Conservation (phyloP, 2,797 vertebrate species). For the Huso huso region DNA sequence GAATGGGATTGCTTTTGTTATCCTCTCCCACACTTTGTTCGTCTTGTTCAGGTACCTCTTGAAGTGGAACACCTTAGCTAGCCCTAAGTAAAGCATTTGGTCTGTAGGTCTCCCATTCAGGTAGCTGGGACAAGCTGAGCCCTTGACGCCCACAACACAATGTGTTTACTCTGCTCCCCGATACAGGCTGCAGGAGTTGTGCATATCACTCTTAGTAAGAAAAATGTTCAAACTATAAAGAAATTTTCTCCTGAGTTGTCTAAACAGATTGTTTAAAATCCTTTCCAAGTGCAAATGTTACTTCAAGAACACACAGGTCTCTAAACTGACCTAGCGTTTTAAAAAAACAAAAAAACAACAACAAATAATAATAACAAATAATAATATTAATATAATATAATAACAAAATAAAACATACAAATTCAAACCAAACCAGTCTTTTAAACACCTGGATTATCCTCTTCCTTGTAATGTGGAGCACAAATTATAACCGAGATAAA, state of each 20-base stretch:
- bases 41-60: background rate
- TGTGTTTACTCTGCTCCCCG: background rate
- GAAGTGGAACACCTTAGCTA: conserved; percentile 9
- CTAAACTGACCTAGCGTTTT: conserved; percentile 9
- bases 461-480: conserved; percentile 5
- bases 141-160: background rate
- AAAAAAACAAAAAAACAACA: conserved; percentile 4
- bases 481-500: conserved; percentile 10
- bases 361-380: conserved; percentile 14
- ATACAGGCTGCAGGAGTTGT: conserved; percentile 1
- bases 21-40: too few relatives aligned
- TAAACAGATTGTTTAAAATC: conserved; percentile 18
- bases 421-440: too few relatives aligned
- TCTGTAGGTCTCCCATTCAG: conserved; percentile 7
- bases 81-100: conserved; percentile 11
- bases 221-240: conserved; percentile 13
- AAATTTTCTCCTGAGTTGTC: conserved; percentile 22
- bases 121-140: conserved; percentile 3
- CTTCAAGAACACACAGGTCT: conserved; percentile 9
- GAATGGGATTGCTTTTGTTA: too few relatives aligned
- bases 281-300: conserved; percentile 23
- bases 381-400: background rate
- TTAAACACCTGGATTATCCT: too few relatives aligned
- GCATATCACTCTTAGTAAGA: conserved; percentile 1
- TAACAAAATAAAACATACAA: too few relatives aligned